These are phyloP conservation scores for Scaptomyza reducta DNA, from an alignment of 2,888 invertebrate genomes.

Conservation along the genomic window DNA sequence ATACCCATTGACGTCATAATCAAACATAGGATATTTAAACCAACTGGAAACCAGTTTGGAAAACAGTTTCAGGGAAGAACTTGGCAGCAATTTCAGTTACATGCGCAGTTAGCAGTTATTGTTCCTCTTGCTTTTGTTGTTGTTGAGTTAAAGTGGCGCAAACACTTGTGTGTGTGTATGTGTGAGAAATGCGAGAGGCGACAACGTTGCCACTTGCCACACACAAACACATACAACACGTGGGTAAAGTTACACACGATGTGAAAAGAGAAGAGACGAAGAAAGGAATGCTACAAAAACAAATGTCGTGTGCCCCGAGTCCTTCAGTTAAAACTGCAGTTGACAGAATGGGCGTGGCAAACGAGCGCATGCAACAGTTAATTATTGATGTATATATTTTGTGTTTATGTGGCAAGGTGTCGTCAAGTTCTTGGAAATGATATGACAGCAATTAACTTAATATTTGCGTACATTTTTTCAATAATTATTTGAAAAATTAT, in stretches of 20 bases:
- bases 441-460: no score
- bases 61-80: no score
- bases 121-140: slow-evolving; percentile 17
- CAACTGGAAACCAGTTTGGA: no score
- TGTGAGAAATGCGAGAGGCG: slow-evolving; percentile 29
- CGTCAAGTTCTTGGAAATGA: slow-evolving; percentile 12
- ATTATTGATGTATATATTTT: slow-evolving; percentile 52
- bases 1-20: no score
- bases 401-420: slow-evolving; percentile 24
- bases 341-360: slow-evolving; percentile 61
- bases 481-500: no score
- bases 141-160: slow-evolving; percentile 59
- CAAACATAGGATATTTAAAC: no score
- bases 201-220: slow-evolving; percentile 29
- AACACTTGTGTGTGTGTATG: slow-evolving; percentile 46
- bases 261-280: background rate
- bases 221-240: slow-evolving; percentile 1
- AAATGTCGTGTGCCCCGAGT: slow-evolving; percentile 32
- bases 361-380: slow-evolving; percentile 70
- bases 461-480: no score
- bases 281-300: slow-evolving; percentile 33
- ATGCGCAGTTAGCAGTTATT: background rate
- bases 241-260: background rate
- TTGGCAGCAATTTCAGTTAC: no score
- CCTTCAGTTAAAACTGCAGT: slow-evolving; percentile 53